phyloP scores from a whole-genome alignment of 1,140 invertebrate genomes.

The Vanessa tameamea region DNA sequence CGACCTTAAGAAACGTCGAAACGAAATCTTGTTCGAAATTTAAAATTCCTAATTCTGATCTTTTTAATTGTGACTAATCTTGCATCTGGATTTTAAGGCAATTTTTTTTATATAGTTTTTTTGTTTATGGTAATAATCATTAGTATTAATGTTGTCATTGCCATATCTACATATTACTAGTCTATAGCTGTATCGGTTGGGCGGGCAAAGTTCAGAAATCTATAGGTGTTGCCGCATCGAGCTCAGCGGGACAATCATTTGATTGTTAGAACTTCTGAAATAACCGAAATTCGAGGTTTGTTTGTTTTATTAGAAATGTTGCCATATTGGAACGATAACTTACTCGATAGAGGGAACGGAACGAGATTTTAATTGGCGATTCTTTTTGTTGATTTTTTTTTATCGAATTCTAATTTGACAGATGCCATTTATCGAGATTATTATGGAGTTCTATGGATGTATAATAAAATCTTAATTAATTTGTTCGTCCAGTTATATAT shows the following conservation, averaged over 20 bases:
- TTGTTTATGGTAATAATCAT: no score
- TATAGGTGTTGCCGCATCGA: constrained; percentile 33
- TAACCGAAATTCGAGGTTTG: constrained; percentile 26
- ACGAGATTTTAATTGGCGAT: not conserved
- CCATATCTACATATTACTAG: not conserved
- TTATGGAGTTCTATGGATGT: no score
- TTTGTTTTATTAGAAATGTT: constrained; percentile 22
- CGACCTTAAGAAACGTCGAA: no score
- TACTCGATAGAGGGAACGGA: not conserved
- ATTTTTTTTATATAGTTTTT: no score
- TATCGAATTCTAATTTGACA: not conserved
- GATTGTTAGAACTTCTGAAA: constrained; percentile 35
- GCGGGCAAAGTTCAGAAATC: constrained; percentile 35
- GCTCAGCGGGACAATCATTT: constrained; percentile 32
- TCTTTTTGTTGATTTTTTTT: not conserved
- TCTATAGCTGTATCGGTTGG: constrained; percentile 18
- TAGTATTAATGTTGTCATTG: not conserved
- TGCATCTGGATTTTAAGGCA: no score
- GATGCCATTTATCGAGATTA: no score
- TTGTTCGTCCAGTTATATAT: no score
- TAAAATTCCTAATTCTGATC: no score
- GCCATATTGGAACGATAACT: not conserved
- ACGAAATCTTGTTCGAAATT: no score
- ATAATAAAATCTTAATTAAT: no score
- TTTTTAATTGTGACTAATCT: no score